These are phyloP conservation scores for Himantopus leucocephalus DNA, from an alignment of 2,113 vertebrate species.

Conservation along the genomic window DNA sequence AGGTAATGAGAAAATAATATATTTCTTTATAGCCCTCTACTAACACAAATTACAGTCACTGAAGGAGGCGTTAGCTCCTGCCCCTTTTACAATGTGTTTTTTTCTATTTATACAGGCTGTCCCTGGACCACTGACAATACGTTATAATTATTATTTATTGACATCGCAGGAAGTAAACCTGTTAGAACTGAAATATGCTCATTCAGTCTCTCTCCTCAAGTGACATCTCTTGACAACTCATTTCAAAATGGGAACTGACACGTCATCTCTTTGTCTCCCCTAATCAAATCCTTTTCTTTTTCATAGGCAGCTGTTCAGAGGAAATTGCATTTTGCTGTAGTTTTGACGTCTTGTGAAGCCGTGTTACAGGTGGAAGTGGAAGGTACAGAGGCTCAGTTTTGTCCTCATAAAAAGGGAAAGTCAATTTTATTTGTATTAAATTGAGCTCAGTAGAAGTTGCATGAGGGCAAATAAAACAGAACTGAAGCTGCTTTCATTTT, in stretches of 20 bases:
- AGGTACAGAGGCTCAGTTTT: background rate
- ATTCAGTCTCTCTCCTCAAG: background rate
- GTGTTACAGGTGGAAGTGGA: background rate
- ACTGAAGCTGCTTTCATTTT: background rate
- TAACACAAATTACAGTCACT: background rate
- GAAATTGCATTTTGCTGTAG: constrained; percentile 8
- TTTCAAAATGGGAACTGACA: constrained; percentile 35
- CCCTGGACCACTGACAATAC: background rate
- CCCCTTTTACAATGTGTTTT: background rate
- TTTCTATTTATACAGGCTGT: background rate
- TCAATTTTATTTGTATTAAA: constrained; percentile 1
- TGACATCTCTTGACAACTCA: constrained; percentile 1
- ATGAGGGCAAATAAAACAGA: background rate
- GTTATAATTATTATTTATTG: constrained; percentile 1
- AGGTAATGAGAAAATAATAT: background rate
- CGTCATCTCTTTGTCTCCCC: constrained; percentile 7
- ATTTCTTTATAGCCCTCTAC: background rate
- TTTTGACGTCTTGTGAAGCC: background rate
- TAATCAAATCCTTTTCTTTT: constrained; percentile 39
- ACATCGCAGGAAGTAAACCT: background rate
- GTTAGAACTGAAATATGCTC: constrained; percentile 5
- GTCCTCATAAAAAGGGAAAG: background rate
- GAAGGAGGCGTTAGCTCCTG: background rate
- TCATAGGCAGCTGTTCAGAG: background rate
- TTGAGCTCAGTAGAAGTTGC: background rate